Evolutionary conservation across 2,888 invertebrate genomes (phyloP), one percentile per base, ranked within the genome.

Genomic region (Physocephala rufipes): DNA sequence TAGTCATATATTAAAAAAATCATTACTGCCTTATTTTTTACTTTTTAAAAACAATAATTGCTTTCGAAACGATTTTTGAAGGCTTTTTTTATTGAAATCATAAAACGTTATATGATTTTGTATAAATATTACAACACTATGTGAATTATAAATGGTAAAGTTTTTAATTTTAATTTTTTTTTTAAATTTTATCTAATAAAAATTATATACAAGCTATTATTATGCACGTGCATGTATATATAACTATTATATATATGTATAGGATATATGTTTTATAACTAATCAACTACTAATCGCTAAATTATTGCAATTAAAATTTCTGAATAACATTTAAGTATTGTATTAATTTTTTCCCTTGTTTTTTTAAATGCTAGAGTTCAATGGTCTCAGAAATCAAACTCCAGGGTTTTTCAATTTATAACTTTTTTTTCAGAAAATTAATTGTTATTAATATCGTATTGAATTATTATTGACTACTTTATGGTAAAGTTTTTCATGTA

Each of bases 291-390:
- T 49, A 19, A 49, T n/a, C 49, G n/a, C 19, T 49, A 7, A 49
- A 49, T 49, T 49, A 49, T 49, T 49, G 49, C 49, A 49, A 49
- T 49, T 49, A 49, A n/a, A 12, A 55, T 55, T 55, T 24, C 19
- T 21, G 1, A 36, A 55, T 24, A 55, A 55, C 53, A 4, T 36
- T 55, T 55, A n/a, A 19, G 53, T 24, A 24, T 55, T 55, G 19
- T 55, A 19, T 55, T 19, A 19, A 4, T n/a, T 12, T 5, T 21
- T 21, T 55, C 12, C 5, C 4, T 49, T 49, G 16, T 21, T 7
- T 21, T 55, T 55, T 55, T 21, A 19, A 2, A 13, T 55, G 12
- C 21, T 21, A 55, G 21, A 55, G 53, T 55, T 15, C 53, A 55
- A 55, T 24, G 53, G n/a, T 24, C 36, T 24, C 24, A 55, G 24